Evolutionary conservation across 2,888 invertebrate genomes (phyloP).

Genomic region (Drosophila lutescens): DNA sequence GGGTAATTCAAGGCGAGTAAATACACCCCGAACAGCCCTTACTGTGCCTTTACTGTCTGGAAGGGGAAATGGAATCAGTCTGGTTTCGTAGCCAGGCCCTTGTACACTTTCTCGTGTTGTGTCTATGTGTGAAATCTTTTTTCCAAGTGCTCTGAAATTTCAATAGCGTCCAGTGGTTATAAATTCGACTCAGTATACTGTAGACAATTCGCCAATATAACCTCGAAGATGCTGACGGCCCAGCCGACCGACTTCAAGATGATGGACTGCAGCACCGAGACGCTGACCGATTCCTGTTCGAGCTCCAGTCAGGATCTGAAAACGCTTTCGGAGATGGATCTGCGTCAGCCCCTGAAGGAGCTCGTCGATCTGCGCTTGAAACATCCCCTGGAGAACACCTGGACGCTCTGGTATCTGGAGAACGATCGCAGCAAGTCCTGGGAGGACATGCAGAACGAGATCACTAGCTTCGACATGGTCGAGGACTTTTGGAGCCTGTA

Average conservation of each 20-base stretch:
- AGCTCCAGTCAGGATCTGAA: slow-evolving; percentile 45
- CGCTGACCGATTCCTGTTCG: slow-evolving; percentile 39
- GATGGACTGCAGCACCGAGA: slow-evolving; percentile 48
- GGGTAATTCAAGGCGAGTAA: background rate
- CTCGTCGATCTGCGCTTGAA: slow-evolving; percentile 85
- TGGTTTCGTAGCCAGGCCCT: slow-evolving; percentile 22
- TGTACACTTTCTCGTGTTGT: slow-evolving; percentile 45
- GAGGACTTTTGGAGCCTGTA: slow-evolving; percentile 99
- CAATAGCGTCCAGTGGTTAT: slow-evolving; percentile 16
- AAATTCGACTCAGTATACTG: slow-evolving; percentile 25
- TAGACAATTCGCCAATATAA: background rate
- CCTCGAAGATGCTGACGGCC: slow-evolving; percentile 9
- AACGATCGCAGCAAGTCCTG: slow-evolving; percentile 92
- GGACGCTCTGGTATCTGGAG: slow-evolving; percentile 99
- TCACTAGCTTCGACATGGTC: slow-evolving; percentile 96
- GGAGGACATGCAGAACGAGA: slow-evolving; percentile 96
- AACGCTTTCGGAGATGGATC: background rate
- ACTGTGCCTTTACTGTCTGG: slow-evolving; percentile 32
- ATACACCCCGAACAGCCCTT: background rate
- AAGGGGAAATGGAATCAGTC: slow-evolving; percentile 7
- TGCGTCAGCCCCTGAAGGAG: slow-evolving; percentile 12
- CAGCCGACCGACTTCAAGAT: slow-evolving; percentile 48
- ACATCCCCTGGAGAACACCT: slow-evolving; percentile 96
- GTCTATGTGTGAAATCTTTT: slow-evolving; percentile 29
- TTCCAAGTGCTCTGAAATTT: slow-evolving; percentile 39